Conservation (phyloP, 2,888 invertebrate species). For the Glaucopsyche alexis region DNA sequence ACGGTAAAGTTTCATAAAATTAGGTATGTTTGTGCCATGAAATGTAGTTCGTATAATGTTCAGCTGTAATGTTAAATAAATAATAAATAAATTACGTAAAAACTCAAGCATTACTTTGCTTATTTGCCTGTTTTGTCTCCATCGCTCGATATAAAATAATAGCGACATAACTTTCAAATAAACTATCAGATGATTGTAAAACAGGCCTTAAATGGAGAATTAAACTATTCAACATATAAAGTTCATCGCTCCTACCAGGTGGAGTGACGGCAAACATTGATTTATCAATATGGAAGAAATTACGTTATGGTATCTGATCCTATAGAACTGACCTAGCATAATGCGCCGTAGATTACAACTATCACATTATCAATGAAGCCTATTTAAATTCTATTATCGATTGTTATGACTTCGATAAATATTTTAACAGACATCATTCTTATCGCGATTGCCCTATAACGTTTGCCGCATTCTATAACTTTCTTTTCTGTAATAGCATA, state of each 20-base stretch:
- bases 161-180: no score
- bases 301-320: slow-evolving; percentile 56
- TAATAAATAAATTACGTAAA: no score
- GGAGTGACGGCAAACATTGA: slow-evolving; percentile 65
- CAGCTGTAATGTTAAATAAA: no score
- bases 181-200: no score
- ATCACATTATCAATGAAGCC: slow-evolving; percentile 51
- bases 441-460: slow-evolving; percentile 32
- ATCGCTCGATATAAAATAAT: no score
- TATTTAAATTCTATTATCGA: slow-evolving; percentile 43
- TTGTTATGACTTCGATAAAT: slow-evolving; percentile 26
- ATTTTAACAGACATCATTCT: slow-evolving; percentile 20
- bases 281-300: slow-evolving; percentile 73
- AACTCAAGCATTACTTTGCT: no score
- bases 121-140: no score
- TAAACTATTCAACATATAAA: slow-evolving; percentile 38
- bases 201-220: slow-evolving; percentile 5
- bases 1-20: no score
- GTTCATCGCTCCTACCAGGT: slow-evolving; percentile 70
- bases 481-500: slow-evolving; percentile 10
- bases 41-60: no score
- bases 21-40: no score
- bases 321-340: slow-evolving; percentile 72
- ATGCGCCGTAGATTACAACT: slow-evolving; percentile 63
- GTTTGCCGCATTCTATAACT: slow-evolving; percentile 14